Conservation (phyloP, 2,888 invertebrate genomes). For the Tubulanus polymorphus region DNA sequence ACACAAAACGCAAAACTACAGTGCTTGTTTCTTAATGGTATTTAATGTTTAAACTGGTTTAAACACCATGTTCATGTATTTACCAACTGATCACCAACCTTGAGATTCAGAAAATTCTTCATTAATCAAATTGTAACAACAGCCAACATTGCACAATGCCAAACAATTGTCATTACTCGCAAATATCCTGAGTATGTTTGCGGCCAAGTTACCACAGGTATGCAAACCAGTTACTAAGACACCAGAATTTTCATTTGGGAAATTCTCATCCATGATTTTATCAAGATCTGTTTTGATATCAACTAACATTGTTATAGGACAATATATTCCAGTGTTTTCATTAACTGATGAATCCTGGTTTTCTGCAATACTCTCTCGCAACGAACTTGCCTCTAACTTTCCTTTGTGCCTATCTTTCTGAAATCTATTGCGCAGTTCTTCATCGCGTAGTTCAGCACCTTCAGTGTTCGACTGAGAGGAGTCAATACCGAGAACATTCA, state of each 20-base stretch:
- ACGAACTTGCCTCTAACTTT: slow-evolving; percentile 56
- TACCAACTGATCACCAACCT: no score
- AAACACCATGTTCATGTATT: no score
- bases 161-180: slow-evolving; percentile 56
- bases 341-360: background rate
- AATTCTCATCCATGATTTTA: slow-evolving; percentile 17
- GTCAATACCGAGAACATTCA: slow-evolving; percentile 79
- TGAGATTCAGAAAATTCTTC: slow-evolving; percentile 32
- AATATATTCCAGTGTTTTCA: slow-evolving; percentile 13
- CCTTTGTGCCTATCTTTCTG: slow-evolving; percentile 54
- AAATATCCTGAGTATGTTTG: slow-evolving; percentile 70
- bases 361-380: background rate
- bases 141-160: slow-evolving; percentile 76
- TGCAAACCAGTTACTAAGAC: slow-evolving; percentile 67
- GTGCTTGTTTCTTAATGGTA: no score
- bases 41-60: no score
- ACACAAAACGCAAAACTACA: no score
- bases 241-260: background rate
- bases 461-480: slow-evolving; percentile 65
- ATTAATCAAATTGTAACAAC: slow-evolving; percentile 78
- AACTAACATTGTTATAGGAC: slow-evolving; percentile 30
- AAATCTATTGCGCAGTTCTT: slow-evolving; percentile 33
- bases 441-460: slow-evolving; percentile 60
- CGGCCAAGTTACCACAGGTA: slow-evolving; percentile 81
- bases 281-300: slow-evolving; percentile 25